These are phyloP conservation scores for Glaucopsyche alexis DNA, from an alignment of 2,888 invertebrate species.

Conservation along the genomic window DNA sequence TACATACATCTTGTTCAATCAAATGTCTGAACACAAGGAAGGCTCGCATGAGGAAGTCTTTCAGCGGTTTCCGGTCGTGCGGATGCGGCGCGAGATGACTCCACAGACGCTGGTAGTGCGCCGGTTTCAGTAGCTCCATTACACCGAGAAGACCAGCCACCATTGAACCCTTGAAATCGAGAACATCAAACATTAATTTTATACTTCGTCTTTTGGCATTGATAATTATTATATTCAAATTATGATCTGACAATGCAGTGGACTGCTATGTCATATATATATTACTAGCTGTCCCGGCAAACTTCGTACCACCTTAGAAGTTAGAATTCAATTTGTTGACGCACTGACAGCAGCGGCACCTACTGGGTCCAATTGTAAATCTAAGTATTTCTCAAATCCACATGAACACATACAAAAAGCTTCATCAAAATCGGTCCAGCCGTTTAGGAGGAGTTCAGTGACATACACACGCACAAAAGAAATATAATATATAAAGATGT, in stretches of 20 bases:
- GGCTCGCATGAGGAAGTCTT: conserved; percentile 91
- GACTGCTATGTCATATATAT: too few relatives aligned
- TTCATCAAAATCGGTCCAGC: too few relatives aligned
- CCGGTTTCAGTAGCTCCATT: conserved; percentile 91
- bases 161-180: conserved; percentile 83
- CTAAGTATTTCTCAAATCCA: too few relatives aligned
- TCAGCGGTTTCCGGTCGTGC: conserved; percentile 88
- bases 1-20: conserved; percentile 84
- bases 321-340: too few relatives aligned
- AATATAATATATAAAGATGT: too few relatives aligned
- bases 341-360: too few relatives aligned
- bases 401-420: too few relatives aligned
- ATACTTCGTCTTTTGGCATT: not conserved
- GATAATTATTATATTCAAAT: not conserved
- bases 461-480: too few relatives aligned
- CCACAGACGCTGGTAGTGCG: conserved; percentile 93
- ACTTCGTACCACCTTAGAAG: too few relatives aligned
- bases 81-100: conserved; percentile 86
- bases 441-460: too few relatives aligned
- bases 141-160: conserved; percentile 93
- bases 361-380: too few relatives aligned
- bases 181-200: not conserved
- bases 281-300: too few relatives aligned
- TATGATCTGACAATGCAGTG: not conserved
- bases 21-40: conserved; percentile 90